Percentiles rank a stretch among this genome's conserved stretches.
Evolutionary conservation across 2,888 invertebrate genomes (phyloP).

Genomic region (Monochamus alternatus): DNA sequence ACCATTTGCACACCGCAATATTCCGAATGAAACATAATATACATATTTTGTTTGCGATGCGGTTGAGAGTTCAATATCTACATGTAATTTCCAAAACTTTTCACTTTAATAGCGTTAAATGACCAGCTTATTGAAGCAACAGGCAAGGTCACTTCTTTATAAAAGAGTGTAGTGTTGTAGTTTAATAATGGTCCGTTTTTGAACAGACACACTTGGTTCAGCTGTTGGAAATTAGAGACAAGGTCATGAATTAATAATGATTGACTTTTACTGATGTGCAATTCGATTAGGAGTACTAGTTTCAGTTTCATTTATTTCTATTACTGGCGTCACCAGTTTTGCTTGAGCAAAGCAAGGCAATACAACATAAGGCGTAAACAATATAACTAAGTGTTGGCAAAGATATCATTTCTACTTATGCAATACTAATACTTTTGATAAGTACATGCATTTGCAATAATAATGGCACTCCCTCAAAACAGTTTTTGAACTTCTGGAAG

Average conservation of each 20-base stretch:
- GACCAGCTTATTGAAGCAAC: slow-evolving; percentile 7
- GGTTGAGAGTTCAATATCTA: not conserved
- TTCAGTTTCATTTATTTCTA: not conserved
- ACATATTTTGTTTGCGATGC: slow-evolving; percentile 2
- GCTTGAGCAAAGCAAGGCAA: too few species aligned
- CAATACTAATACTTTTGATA: too few species aligned
- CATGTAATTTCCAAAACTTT: slow-evolving; percentile 13
- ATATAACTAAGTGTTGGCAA: too few species aligned
- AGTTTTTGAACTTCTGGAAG: too few species aligned
- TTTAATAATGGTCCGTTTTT: slow-evolving; percentile 2
- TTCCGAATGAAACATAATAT: slow-evolving; percentile 1
- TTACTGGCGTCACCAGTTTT: too few species aligned
- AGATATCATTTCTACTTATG: too few species aligned
- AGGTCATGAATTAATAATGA: slow-evolving; percentile 14
- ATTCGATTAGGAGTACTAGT: not conserved
- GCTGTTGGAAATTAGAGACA: slow-evolving; percentile 10
- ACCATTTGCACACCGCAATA: slow-evolving; percentile 6
- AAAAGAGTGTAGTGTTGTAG: not conserved
- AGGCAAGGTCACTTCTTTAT: slow-evolving; percentile 10
- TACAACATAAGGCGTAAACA: too few species aligned
- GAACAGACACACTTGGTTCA: slow-evolving; percentile 4
- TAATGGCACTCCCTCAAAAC: too few species aligned
- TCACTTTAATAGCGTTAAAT: slow-evolving; percentile 14
- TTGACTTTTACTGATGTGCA: not conserved
- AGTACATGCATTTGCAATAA: too few species aligned